These are phyloP conservation scores for Poecile atricapillus DNA, from an alignment of 2,113 vertebrate species.

Conservation along the genomic window DNA sequence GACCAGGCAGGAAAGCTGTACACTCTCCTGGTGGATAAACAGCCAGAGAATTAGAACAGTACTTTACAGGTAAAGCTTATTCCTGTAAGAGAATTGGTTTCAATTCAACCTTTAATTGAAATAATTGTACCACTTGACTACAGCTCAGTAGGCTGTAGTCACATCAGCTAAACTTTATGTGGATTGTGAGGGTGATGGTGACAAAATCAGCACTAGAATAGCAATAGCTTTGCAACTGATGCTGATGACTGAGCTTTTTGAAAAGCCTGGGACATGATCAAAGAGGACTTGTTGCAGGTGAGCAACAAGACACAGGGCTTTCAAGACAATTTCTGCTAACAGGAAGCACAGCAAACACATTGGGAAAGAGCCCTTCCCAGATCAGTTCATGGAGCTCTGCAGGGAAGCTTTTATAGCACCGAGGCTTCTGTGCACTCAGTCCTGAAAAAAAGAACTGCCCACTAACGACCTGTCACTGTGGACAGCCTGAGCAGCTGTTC, in stretches of 20 bases:
- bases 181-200: background rate
- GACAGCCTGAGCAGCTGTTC: slow-evolving; percentile 36
- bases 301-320: background rate
- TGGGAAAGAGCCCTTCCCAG: background rate
- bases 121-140: background rate
- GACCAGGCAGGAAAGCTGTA: background rate
- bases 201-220: background rate
- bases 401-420: background rate
- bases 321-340: background rate
- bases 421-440: background rate
- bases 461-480: slow-evolving; percentile 50
- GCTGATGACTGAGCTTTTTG: background rate
- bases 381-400: background rate
- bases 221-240: background rate
- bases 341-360: background rate
- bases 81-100: background rate
- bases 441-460: slow-evolving; percentile 16
- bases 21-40: background rate
- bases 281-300: background rate
- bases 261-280: background rate
- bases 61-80: background rate
- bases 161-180: background rate
- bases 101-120: background rate
- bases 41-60: background rate
- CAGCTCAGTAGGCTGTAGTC: background rate